Percentiles rank a stretch among this genome's conserved stretches.
phyloP scores from a whole-genome alignment of 1,140 invertebrate genomes.

The Drosophila triauraria region DNA sequence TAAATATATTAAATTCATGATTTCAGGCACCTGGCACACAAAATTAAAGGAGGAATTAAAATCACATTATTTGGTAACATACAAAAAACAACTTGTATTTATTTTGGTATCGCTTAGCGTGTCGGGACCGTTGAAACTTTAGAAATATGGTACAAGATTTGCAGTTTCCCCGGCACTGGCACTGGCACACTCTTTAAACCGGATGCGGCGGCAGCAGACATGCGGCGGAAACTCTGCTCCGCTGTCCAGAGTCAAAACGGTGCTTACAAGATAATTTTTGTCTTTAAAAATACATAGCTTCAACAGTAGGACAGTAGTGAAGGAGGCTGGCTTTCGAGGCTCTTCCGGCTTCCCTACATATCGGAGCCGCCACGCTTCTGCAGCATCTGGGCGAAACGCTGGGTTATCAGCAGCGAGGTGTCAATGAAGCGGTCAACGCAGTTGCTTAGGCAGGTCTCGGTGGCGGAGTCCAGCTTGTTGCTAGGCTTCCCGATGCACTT shows the following conservation, averaged over 20 bases:
- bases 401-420: slow-evolving; percentile 94
- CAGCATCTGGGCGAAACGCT: slow-evolving; percentile 90
- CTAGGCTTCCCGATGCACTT: slow-evolving; percentile 96
- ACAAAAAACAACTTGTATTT: slow-evolving; percentile 12
- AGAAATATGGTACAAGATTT: slow-evolving; percentile 9
- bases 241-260: background rate
- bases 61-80: background rate
- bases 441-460: slow-evolving; percentile 95
- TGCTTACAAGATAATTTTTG: slow-evolving; percentile 33
- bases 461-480: slow-evolving; percentile 93
- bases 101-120: slow-evolving; percentile 17
- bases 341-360: slow-evolving; percentile 36
- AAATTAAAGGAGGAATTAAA: background rate
- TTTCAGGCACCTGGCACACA: no score
- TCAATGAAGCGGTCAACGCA: slow-evolving; percentile 98
- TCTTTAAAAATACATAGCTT: slow-evolving; percentile 29
- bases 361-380: slow-evolving; percentile 68
- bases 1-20: no score
- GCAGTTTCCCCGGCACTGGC: background rate
- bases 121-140: slow-evolving; percentile 8
- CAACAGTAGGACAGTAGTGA: slow-evolving; percentile 19
- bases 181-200: background rate
- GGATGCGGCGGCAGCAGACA: background rate
- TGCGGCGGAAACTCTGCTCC: background rate
- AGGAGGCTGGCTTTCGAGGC: background rate